Evolutionary conservation across 2,113 vertebrate genomes (phyloP).

Genomic region (Burhinus oedicnemus): DNA sequence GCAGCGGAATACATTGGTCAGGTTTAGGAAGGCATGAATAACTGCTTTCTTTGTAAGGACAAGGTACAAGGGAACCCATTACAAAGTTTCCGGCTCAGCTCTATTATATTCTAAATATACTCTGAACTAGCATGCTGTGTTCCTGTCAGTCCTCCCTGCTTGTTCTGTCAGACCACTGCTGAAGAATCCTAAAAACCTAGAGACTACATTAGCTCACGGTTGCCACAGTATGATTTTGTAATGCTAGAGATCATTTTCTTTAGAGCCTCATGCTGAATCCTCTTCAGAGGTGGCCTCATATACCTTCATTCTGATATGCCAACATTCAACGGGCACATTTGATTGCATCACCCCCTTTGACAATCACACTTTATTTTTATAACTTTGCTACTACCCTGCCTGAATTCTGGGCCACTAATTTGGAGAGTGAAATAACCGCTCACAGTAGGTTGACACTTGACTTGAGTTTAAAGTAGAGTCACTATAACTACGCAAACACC

Average conservation of each 20-base stretch:
- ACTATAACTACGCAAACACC: conserved; percentile 48
- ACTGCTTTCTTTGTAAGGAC: not conserved
- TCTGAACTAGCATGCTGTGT: not conserved
- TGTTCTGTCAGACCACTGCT: not conserved
- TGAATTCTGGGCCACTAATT: conserved; percentile 24
- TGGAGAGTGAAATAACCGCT: not conserved
- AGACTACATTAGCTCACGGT: not conserved
- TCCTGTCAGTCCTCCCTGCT: not conserved
- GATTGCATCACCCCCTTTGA: not conserved
- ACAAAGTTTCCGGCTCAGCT: not conserved
- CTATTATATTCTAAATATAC: not conserved
- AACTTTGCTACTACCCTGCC: conserved; percentile 20
- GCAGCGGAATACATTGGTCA: not conserved
- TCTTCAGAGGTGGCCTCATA: not conserved
- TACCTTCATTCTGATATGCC: not conserved
- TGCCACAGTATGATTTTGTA: not conserved
- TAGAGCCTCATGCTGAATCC: not conserved
- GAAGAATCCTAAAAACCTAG: not conserved
- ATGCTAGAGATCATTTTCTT: not conserved
- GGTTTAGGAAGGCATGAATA: not conserved
- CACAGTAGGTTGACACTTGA: conserved; percentile 34
- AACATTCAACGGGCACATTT: not conserved
- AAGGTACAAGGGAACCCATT: not conserved
- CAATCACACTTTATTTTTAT: conserved; percentile 5
- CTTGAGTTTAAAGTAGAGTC: conserved; percentile 15